phyloP scores from a whole-genome alignment of 2,888 invertebrate species.

The Sphaerophoria taeniata region DNA sequence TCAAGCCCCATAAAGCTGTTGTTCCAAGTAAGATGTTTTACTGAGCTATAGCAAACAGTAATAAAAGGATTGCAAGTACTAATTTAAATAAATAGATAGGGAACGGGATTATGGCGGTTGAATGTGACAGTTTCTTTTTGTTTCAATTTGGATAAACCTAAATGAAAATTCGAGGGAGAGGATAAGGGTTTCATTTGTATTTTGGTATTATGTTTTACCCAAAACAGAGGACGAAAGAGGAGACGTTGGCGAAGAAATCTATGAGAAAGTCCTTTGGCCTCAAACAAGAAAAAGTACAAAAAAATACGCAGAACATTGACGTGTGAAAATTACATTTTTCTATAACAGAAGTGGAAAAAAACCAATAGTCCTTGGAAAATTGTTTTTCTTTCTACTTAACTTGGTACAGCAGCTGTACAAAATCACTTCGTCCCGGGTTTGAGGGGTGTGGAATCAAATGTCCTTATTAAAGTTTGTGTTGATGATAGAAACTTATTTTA shows the following conservation, averaged over 20 bases:
- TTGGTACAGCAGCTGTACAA: not conserved
- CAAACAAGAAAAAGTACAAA: not conserved
- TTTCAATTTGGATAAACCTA: not conserved
- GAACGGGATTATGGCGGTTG: slow-evolving; percentile 37
- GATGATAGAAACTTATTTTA: too few species aligned
- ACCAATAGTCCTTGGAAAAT: slow-evolving; percentile 1
- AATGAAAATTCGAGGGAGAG: not conserved
- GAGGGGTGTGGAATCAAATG: too few species aligned
- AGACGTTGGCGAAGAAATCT: not conserved
- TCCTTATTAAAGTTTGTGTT: too few species aligned
- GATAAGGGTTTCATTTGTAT: not conserved
- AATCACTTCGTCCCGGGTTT: too few species aligned
- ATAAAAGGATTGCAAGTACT: slow-evolving; percentile 40
- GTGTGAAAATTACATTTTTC: slow-evolving; percentile 12
- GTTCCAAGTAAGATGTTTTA: slow-evolving; percentile 17
- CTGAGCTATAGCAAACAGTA: not conserved
- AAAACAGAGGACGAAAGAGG: not conserved
- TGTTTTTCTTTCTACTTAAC: not conserved
- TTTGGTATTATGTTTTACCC: not conserved
- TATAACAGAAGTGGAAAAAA: not conserved
- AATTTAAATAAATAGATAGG: slow-evolving; percentile 51
- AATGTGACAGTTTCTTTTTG: slow-evolving; percentile 23
- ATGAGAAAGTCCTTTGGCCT: not conserved
- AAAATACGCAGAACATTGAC: not conserved
- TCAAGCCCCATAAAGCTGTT: slow-evolving; percentile 17